phyloP scores from a whole-genome alignment of 2,888 invertebrate species.

The Catocala sponsa region DNA sequence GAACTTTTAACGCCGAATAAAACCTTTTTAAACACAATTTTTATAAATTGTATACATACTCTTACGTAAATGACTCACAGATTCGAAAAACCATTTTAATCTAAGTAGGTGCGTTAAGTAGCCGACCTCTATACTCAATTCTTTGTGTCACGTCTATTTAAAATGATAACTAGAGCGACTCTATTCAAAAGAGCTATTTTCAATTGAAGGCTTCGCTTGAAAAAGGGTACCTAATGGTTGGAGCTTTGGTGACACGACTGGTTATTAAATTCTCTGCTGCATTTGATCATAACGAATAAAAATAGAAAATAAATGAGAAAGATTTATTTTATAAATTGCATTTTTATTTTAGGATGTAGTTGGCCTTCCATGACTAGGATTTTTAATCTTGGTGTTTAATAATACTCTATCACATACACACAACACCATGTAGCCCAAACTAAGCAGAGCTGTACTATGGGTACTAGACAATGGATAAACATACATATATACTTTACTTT shows the following conservation, averaged over 20 bases:
- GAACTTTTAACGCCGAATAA: conserved; percentile 28
- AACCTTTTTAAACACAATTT: conserved; percentile 28
- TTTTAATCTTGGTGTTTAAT: too few relatives aligned
- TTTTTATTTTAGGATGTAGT: not conserved
- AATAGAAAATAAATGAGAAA: conserved; percentile 22
- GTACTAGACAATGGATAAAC: too few relatives aligned
- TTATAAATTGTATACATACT: too few relatives aligned
- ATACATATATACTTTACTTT: too few relatives aligned
- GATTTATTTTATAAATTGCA: not conserved
- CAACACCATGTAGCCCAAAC: too few relatives aligned
- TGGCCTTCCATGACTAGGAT: too few relatives aligned
- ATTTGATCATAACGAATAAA: conserved; percentile 8
- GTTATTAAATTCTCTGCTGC: conserved; percentile 27
- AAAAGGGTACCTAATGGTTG: conserved; percentile 34
- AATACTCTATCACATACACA: too few relatives aligned
- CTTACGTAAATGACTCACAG: conserved; percentile 1
- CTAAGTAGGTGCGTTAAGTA: conserved; percentile 34
- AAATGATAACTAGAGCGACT: conserved; percentile 52
- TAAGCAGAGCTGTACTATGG: too few relatives aligned
- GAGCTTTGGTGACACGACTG: conserved; percentile 20
- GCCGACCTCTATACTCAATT: conserved; percentile 34
- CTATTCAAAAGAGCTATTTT: conserved; percentile 50
- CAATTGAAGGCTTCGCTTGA: conserved; percentile 36
- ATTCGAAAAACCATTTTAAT: conserved; percentile 42
- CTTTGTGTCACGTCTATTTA: conserved; percentile 56